Conservation (phyloP, 2,888 invertebrate species). For the Mythimna pallens region DNA sequence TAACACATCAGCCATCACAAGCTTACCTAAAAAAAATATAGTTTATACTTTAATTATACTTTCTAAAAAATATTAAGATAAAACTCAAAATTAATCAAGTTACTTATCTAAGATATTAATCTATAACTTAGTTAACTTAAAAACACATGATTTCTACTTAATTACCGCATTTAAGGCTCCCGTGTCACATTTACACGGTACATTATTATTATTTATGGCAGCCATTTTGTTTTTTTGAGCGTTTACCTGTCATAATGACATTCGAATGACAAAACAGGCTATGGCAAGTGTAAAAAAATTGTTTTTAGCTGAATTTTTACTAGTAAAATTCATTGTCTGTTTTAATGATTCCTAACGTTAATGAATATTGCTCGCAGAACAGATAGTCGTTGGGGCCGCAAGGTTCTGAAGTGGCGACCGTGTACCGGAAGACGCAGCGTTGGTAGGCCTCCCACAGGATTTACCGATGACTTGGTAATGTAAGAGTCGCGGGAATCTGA, state of each 20-base stretch:
- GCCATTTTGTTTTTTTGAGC: conserved; percentile 44
- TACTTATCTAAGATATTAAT: conserved; percentile 57
- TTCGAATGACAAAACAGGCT: background rate
- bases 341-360: no score
- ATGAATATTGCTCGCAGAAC: no score
- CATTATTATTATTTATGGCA: conserved; percentile 59
- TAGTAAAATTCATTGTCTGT: no score
- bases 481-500: no score
- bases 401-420: no score
- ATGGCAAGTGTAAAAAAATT: background rate
- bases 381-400: no score
- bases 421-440: no score
- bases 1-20: conserved; percentile 28
- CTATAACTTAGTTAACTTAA: conserved; percentile 62
- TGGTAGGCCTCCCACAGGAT: no score
- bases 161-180: conserved; percentile 62
- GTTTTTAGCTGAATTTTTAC: no score
- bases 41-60: conserved; percentile 22
- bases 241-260: conserved; percentile 9
- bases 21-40: conserved; percentile 18
- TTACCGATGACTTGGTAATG: no score
- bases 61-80: conserved; percentile 32
- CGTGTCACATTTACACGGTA: conserved; percentile 56
- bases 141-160: conserved; percentile 66
- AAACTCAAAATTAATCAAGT: conserved; percentile 53